These are phyloP conservation scores for Stegophylla sp. DNA, from an alignment of 2,888 invertebrate genomes.

Conservation along the genomic window DNA sequence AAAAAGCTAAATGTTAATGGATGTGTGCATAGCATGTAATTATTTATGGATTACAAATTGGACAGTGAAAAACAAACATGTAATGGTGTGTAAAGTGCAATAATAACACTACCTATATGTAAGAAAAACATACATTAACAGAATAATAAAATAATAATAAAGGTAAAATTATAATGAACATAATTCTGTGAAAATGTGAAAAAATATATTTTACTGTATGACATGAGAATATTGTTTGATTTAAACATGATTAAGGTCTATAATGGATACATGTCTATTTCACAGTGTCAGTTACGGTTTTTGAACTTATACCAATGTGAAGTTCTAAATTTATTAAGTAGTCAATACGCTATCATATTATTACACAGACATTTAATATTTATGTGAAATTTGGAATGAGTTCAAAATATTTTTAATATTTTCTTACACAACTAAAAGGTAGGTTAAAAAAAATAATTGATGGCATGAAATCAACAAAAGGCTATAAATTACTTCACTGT, in stretches of 20 bases:
- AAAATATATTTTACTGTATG: neutral
- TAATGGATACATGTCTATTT: neutral
- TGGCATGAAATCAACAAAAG: too few relatives aligned
- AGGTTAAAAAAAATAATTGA: too few relatives aligned
- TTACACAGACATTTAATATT: too few relatives aligned
- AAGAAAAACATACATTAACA: neutral
- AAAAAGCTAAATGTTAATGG: too few relatives aligned
- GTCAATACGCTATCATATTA: too few relatives aligned
- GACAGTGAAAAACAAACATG: neutral
- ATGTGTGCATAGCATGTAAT: neutral
- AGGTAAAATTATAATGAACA: neutral
- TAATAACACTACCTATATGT: neutral
- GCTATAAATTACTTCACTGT: too few relatives aligned
- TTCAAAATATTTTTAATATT: too few relatives aligned
- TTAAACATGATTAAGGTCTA: neutral
- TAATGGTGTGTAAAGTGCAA: neutral
- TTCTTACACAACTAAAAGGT: too few relatives aligned
- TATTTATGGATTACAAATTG: neutral
- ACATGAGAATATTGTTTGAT: too few relatives aligned
- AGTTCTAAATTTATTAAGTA: too few relatives aligned
- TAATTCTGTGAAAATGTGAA: slow-evolving; percentile 4
- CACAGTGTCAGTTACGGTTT: neutral
- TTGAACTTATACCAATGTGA: too few relatives aligned
- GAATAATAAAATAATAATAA: neutral
- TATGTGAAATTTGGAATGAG: too few relatives aligned